These are phyloP conservation scores for Apamea sordens DNA, from an alignment of 2,888 invertebrate genomes.

Conservation along the genomic window DNA sequence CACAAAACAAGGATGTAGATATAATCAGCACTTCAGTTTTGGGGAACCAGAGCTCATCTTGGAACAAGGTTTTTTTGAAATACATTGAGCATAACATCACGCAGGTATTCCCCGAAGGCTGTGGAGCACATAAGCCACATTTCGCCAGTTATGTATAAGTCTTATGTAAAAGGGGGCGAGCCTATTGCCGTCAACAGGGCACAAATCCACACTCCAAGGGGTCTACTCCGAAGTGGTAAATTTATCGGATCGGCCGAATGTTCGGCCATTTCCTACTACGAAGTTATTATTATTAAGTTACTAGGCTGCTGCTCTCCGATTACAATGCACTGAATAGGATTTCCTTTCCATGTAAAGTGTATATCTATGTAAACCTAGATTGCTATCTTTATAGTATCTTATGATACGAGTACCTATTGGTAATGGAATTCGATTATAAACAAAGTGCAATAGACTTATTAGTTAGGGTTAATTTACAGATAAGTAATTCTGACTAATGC, in stretches of 20 bases:
- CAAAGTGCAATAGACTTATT: constrained; percentile 11
- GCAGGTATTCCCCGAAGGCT: not conserved
- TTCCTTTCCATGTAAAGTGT: not conserved
- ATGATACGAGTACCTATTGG: not conserved
- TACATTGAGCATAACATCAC: not conserved
- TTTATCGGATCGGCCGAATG: too few species aligned
- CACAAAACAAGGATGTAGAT: constrained; percentile 2
- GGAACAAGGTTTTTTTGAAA: not conserved
- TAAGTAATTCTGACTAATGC: not conserved
- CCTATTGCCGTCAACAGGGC: not conserved
- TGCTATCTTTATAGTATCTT: too few species aligned
- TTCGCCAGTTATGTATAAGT: not conserved
- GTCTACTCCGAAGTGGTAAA: too few species aligned
- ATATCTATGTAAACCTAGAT: not conserved
- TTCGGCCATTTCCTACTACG: too few species aligned
- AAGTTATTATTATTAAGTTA: too few species aligned
- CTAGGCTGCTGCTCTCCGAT: not conserved
- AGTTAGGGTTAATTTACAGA: not conserved
- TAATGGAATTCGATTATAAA: not conserved
- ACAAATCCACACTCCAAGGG: not conserved
- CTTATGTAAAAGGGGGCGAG: not conserved
- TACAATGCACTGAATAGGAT: not conserved
- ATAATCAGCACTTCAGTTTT: not conserved
- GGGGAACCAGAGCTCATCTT: not conserved
- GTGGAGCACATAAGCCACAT: not conserved